phyloP scores from a whole-genome alignment of 2,797 vertebrate species.

The Thalassophryne amazonica region DNA sequence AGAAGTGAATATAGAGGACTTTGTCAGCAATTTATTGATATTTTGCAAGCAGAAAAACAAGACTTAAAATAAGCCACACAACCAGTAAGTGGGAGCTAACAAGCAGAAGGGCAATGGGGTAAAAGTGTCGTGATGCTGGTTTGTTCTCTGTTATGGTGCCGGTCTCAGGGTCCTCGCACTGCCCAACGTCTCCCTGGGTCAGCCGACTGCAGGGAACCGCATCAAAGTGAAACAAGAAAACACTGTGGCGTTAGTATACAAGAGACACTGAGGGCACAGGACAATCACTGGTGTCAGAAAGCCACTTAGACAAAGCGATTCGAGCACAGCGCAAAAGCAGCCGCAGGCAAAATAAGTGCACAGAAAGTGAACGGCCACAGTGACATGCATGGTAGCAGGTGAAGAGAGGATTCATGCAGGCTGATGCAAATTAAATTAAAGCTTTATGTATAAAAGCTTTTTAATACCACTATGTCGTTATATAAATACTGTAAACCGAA shows the following conservation, averaged over 20 bases:
- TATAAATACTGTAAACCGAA: too few species aligned
- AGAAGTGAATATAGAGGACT: conserved; percentile 58
- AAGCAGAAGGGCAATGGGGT: conserved; percentile 98
- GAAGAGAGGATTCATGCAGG: conserved; percentile 23
- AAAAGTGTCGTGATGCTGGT: conserved; percentile 99
- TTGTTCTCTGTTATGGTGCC: conserved; percentile 94
- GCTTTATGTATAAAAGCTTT: neutral
- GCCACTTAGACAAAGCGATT: conserved; percentile 38
- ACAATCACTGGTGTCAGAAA: conserved; percentile 5
- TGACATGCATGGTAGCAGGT: conserved; percentile 1
- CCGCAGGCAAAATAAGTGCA: conserved; percentile 20
- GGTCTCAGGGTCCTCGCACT: conserved; percentile 95
- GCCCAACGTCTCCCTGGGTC: conserved; percentile 89
- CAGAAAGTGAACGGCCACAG: neutral
- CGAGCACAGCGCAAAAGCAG: conserved; percentile 14
- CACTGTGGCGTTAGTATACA: conserved; percentile 59
- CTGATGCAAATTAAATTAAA: neutral
- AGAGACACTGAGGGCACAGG: conserved; percentile 15
- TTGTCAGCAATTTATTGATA: conserved; percentile 93
- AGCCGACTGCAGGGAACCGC: conserved; percentile 86
- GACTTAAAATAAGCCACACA: conserved; percentile 99
- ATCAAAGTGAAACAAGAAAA: conserved; percentile 49
- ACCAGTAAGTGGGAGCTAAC: conserved; percentile 99
- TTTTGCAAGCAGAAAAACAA: conserved; percentile 99
- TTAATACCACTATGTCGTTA: too few species aligned